Evolutionary conservation across 2,113 vertebrate genomes (phyloP).

Genomic region (Oriolus oriolus): DNA sequence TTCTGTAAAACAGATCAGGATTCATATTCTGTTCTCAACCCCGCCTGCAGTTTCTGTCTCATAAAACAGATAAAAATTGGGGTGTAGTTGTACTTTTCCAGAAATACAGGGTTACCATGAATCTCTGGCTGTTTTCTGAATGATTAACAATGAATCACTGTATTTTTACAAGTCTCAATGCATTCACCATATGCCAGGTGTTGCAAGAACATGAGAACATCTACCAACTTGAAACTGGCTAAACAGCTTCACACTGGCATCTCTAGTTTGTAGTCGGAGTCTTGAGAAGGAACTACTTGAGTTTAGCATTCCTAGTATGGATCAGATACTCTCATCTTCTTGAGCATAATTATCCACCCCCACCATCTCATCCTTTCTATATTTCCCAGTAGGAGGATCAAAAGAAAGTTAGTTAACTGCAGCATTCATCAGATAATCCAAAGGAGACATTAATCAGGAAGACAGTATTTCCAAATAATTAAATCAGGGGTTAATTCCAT

Average conservation of each 20-base stretch:
- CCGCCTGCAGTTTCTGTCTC: not conserved
- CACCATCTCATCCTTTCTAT: not conserved
- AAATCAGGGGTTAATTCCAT: not conserved
- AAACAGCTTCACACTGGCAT: constrained; percentile 17
- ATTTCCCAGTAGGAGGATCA: constrained; percentile 57
- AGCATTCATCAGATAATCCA: constrained; percentile 37
- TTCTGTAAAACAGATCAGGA: not conserved
- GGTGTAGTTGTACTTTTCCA: not conserved
- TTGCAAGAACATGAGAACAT: constrained; percentile 46
- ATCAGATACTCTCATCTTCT: constrained; percentile 35
- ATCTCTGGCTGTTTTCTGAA: constrained; percentile 19
- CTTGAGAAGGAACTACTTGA: not conserved
- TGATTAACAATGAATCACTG: constrained; percentile 69
- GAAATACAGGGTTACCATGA: not conserved
- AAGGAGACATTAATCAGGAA: constrained; percentile 27
- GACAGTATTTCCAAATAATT: constrained; percentile 20
- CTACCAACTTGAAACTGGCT: constrained; percentile 26
- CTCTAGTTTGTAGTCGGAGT: not conserved
- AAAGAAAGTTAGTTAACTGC: constrained; percentile 41
- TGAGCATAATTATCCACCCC: constrained; percentile 43
- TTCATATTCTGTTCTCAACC: not conserved
- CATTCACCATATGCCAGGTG: constrained; percentile 63
- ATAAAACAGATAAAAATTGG: not conserved
- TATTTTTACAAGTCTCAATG: constrained; percentile 58
- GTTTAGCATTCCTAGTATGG: constrained; percentile 25